A percentile compares a stretch with the other conserved stretches of the same genome.
Conservation (phyloP, 2,888 invertebrate species). For the Petrophora chlorosata region DNA sequence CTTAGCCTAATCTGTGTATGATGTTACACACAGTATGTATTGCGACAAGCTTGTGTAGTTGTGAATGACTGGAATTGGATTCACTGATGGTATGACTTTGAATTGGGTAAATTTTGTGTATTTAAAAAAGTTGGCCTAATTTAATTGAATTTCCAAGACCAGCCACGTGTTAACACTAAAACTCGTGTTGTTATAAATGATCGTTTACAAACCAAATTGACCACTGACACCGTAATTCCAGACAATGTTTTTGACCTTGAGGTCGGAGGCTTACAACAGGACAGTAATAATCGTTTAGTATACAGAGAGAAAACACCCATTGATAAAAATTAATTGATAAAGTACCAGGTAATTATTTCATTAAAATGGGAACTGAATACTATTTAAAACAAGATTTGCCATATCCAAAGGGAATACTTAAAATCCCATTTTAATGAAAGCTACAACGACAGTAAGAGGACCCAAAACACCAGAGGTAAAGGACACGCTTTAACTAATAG, state of each 20-base stretch:
- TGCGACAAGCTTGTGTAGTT: conserved; percentile 33
- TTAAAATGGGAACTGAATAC: conserved; percentile 39
- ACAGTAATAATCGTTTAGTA: conserved; percentile 70
- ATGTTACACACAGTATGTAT: conserved; percentile 23
- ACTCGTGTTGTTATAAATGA: conserved; percentile 54
- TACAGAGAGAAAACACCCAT: conserved; percentile 48
- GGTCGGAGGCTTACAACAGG: conserved; percentile 74
- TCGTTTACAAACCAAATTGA: conserved; percentile 80
- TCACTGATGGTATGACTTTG: neutral
- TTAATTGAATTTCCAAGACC: conserved; percentile 49
- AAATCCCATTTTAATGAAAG: conserved; percentile 43
- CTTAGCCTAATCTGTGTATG: conserved; percentile 32
- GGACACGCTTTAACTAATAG: conserved; percentile 67
- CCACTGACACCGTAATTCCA: conserved; percentile 81
- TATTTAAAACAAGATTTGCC: neutral
- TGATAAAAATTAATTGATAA: conserved; percentile 36
- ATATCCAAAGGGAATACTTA: neutral
- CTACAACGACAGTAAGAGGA: conserved; percentile 45
- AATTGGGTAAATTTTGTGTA: neutral
- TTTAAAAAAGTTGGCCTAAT: conserved; percentile 4
- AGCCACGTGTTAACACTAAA: conserved; percentile 57
- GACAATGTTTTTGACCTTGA: conserved; percentile 80
- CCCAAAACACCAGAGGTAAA: conserved; percentile 56
- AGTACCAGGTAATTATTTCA: conserved; percentile 35
- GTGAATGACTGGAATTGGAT: conserved; percentile 33